Base-by-base conservation (phyloP, 2,797 vertebrate species). In the Onychomys arenicola region DNA sequence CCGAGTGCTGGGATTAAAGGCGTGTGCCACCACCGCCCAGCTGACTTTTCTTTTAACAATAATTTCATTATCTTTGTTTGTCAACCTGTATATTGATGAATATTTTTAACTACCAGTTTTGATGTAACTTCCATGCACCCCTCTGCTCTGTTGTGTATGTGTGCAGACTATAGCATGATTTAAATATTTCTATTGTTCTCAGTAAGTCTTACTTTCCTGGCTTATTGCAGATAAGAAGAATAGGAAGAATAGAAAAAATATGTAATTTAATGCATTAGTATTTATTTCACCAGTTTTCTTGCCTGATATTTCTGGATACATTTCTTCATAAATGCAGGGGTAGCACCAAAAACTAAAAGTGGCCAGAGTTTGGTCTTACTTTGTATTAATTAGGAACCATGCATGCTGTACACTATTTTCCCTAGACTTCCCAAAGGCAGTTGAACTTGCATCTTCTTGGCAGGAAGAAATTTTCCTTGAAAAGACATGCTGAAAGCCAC, bases 361-460 rank as follows among this genome's bases (percentile, higher is more conserved):
- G 83, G 32, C 67, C 71, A 76, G 52, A 85, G 90, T 84, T 86
- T 81, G 94, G 55, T 82, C 67, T 92, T n/a, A 69, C 46, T 95
- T 90, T 55, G 43, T 93, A 49, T 78, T 96, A 76, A 73, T 67
- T 95, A 85, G 80, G 77, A 95, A 59, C 46, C 37, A 32, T 88
- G 93, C 63, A 87, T 65, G 1, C 83, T 73, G 23, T 40, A 43
- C 32, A 6, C 49, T 94, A 6, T 92, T 93, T 97, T 95, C 61
- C 92, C 21, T 93, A 63, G 40, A 55, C 43, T 32, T 92, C 32
- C 83, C 43, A 34, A 13, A 92, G 25, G 59, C 63, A 89, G n/a
- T 89, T 93, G 94, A 76, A 89, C 77, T 93, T 95, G 57, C 93
- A 93, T 89, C 75, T 63, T 96, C 40, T 71, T 76, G 67, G 95